Evolutionary conservation across 2,797 vertebrate species (phyloP), one percentile per base, ranked within the genome.

Genomic region (Silurus lanzhouensis): DNA sequence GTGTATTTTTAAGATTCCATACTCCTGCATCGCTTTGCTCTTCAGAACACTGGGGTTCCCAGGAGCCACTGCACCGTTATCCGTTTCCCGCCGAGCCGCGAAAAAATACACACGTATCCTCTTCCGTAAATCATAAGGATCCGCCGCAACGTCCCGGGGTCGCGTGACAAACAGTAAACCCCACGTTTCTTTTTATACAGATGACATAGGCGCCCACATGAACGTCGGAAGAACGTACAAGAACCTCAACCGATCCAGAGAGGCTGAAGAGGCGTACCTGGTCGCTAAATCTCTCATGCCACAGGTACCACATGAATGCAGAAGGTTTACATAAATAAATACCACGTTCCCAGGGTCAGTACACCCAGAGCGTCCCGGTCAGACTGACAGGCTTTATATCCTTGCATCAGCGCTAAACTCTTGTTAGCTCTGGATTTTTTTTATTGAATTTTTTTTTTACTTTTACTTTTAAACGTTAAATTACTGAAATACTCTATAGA

Each of bases 211-310:
- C 52, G 98, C 98, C 71, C 98, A 99, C 89, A 99, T 99, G 98
- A 99, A 99, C 66, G 98, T 99, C 83, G 98, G 98, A 92, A 96
- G 98, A 94, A 99, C 98, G 80, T 99, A 99, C 86, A 99, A 99
- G 95, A 99, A 99, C 91, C 91, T 99, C 88, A 98, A 99, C 93
- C 95, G 91, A 92, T 98, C 97, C 85, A 97, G 93, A 94, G 97
- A 99, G 93, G 98, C 98, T 0, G 98, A 99, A 92, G 96, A 97
- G 58, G 97, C 98, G 22, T 99, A 99, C 74, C 90, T 99, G 93
- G 94, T 97, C 89, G 98, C 98, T 78, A 99, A 99, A 88, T 97
- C 98, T 3, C 93, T 99, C 77, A 99, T 99, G 98, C 98, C 98
- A 61, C 98, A 99, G 95, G 98, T 99, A 96, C 91, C 19, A 80